Percentiles rank a stretch among this genome's conserved stretches.
Evolutionary conservation across 35 echinoderm and acorn worm species (phyloP).

Genomic region (Strongylocentrotus purpuratus): DNA sequence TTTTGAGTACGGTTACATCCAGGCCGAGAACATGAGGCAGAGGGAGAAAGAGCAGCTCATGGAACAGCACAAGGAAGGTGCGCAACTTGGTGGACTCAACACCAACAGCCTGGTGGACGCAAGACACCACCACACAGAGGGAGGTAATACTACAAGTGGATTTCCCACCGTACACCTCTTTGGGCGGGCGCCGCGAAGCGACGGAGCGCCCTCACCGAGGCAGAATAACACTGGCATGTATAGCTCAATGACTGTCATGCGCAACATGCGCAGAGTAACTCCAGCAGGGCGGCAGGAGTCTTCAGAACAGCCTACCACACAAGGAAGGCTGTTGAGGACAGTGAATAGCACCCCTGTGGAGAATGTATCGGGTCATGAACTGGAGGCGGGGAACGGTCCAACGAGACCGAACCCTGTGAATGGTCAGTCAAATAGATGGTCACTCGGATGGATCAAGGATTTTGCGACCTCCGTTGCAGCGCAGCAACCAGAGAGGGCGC

Average conservation of each 20-base stretch:
- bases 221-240: neutral
- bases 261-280: conserved; percentile 40
- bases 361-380: conserved; percentile 45
- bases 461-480: conserved; percentile 51
- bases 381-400: neutral
- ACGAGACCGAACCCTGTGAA: neutral
- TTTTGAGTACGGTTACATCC: conserved; percentile 64
- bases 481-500: conserved; percentile 40
- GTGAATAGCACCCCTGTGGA: conserved; percentile 64
- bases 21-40: conserved; percentile 43
- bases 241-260: conserved; percentile 16
- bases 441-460: conserved; percentile 62
- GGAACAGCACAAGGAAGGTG: conserved; percentile 42
- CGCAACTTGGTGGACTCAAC: neutral
- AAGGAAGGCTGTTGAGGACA: conserved; percentile 69
- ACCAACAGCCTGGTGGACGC: conserved; percentile 19
- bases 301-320: conserved; percentile 66
- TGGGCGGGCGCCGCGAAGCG: conserved; percentile 24
- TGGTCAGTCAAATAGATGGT: conserved; percentile 47
- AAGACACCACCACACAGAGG: conserved; percentile 48
- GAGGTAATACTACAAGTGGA: conserved; percentile 50
- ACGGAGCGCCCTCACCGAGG: neutral
- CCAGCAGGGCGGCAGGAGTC: conserved; percentile 47
- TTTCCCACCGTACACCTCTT: conserved; percentile 54
- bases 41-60: conserved; percentile 69